phyloP scores from a whole-genome alignment of 2,888 invertebrate genomes.

The Tenthredo mesomela region DNA sequence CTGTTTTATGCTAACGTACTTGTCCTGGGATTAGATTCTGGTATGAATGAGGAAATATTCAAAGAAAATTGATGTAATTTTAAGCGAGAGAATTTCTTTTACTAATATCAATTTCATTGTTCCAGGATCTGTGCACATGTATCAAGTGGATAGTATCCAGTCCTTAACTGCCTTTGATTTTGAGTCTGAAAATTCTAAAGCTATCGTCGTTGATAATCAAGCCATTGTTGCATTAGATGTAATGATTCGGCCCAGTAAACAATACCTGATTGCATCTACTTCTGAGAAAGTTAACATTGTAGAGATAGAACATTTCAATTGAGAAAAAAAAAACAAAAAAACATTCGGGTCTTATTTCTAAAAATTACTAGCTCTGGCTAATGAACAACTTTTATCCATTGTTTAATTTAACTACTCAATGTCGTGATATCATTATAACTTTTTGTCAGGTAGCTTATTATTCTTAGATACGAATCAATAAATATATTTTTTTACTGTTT shows the following conservation, averaged over 20 bases:
- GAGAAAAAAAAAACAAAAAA: too few species aligned
- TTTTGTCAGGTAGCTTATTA: background rate
- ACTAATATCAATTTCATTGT: slow-evolving; percentile 48
- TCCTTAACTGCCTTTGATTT: slow-evolving; percentile 64
- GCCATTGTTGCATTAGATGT: slow-evolving; percentile 67
- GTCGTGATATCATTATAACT: background rate
- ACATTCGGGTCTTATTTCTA: background rate
- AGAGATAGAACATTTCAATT: slow-evolving; percentile 55
- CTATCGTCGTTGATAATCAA: slow-evolving; percentile 59
- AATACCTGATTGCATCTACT: slow-evolving; percentile 64
- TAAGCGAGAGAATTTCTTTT: background rate
- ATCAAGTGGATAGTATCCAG: slow-evolving; percentile 58
- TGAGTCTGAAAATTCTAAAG: slow-evolving; percentile 57
- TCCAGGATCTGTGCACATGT: slow-evolving; percentile 66
- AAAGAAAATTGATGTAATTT: background rate
- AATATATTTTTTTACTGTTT: background rate
- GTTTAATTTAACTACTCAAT: background rate
- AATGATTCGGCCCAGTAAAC: slow-evolving; percentile 60
- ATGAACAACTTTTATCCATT: background rate
- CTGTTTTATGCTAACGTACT: slow-evolving; percentile 64
- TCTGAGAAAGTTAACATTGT: slow-evolving; percentile 60
- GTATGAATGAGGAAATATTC: slow-evolving; percentile 57
- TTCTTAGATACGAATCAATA: too few species aligned
- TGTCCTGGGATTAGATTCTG: slow-evolving; percentile 67
- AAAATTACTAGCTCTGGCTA: background rate